These are phyloP conservation scores for Neelides folsomi DNA, from an alignment of 2,888 invertebrate genomes.

Conservation along the genomic window DNA sequence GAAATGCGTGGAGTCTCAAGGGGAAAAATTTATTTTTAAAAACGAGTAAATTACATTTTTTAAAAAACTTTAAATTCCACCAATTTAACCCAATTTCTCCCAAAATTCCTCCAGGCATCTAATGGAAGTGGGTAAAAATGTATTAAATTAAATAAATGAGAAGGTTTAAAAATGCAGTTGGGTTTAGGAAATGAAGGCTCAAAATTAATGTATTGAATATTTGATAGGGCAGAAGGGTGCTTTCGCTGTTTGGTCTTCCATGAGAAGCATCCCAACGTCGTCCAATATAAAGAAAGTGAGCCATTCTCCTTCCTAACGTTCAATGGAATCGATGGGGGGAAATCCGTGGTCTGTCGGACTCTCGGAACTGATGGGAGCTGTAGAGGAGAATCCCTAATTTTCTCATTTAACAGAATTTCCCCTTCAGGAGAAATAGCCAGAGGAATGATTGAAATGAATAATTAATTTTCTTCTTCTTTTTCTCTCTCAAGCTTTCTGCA, in stretches of 20 bases:
- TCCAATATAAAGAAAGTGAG: slow-evolving; percentile 97
- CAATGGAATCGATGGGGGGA: too few relatives aligned
- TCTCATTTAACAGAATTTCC: too few relatives aligned
- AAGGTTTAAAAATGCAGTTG: not conserved
- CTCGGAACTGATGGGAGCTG: too few relatives aligned
- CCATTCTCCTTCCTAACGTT: too few relatives aligned
- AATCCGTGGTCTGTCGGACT: too few relatives aligned
- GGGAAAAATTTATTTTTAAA: slow-evolving; percentile 30
- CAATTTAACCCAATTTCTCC: not conserved
- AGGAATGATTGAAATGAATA: not conserved
- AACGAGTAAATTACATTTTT: slow-evolving; percentile 20
- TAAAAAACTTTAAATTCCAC: not conserved
- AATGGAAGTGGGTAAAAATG: not conserved
- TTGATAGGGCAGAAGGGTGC: slow-evolving; percentile 41
- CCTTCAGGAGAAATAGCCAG: not conserved
- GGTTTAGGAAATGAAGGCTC: not conserved
- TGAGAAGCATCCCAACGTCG: slow-evolving; percentile 84
- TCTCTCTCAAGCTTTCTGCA: slow-evolving; percentile 17
- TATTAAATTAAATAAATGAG: not conserved
- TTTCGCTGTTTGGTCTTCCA: slow-evolving; percentile 91
- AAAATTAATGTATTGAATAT: not conserved
- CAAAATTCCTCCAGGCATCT: too few relatives aligned
- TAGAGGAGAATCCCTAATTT: too few relatives aligned
- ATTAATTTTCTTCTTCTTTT: slow-evolving; percentile 1
- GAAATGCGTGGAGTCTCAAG: slow-evolving; percentile 26